Evolutionary conservation across 1,140 invertebrate species (phyloP).

Genomic region (Drosophila guanche): DNA sequence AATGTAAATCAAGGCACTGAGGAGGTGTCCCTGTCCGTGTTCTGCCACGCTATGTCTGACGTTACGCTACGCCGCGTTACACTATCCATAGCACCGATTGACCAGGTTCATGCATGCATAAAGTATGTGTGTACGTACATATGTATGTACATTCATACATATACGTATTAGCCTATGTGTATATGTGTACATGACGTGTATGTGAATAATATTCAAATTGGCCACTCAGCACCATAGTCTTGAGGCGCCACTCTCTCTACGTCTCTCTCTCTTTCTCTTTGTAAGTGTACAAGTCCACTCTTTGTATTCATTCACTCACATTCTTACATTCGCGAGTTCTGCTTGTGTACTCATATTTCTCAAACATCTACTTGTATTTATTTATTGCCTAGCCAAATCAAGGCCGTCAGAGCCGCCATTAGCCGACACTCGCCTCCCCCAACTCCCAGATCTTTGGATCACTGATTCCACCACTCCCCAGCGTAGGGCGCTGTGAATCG

Average conservation of each 20-base stretch:
- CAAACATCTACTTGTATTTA: conserved; percentile 55
- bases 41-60: conserved; percentile 35
- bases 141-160: not conserved
- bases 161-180: not conserved
- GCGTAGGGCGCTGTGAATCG: conserved; percentile 48
- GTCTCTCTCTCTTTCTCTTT: conserved; percentile 15
- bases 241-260: no score
- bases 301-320: conserved; percentile 2
- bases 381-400: conserved; percentile 75
- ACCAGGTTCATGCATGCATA: conserved; percentile 38
- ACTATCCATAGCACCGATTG: conserved; percentile 55
- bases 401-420: conserved; percentile 60
- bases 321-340: not conserved
- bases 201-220: conserved; percentile 76
- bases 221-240: conserved; percentile 51
- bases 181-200: conserved; percentile 33
- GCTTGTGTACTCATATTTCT: conserved; percentile 27
- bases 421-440: conserved; percentile 43
- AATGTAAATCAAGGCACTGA: conserved; percentile 21
- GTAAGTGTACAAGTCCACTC: conserved; percentile 9
- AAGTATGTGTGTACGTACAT: not conserved
- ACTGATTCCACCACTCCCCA: conserved; percentile 54
- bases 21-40: conserved; percentile 1
- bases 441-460: conserved; percentile 17
- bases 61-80: conserved; percentile 57